Evolutionary conservation across 2,888 invertebrate genomes (phyloP), one percentile per base, ranked within the genome.

Genomic region (Chalcosyrphus nemorum): DNA sequence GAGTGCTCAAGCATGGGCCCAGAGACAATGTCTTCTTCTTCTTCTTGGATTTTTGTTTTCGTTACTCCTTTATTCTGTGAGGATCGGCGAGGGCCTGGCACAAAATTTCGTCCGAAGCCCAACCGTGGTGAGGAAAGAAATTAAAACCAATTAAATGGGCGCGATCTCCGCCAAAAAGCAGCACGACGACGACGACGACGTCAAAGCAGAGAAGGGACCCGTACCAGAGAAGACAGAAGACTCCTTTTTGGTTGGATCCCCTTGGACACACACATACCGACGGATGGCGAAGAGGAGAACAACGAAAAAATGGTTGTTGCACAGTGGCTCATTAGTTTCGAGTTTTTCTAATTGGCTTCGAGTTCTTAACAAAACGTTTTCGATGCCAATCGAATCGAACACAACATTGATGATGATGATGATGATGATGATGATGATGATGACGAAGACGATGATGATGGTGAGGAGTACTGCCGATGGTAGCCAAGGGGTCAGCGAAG

Each of bases 121-220:
- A 54, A 56, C 82, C 86, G 65, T 86, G 86, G 81, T 84, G 86
- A 81, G 86, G 80, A 87, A 87, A 87, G 87, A 88, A 88, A 88
- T 88, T 88, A 88, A 88, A 88, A 87, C 88, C 88, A 88, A 88
- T 88, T 88, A 88, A 88, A 88, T 87, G 87, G 87, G 88, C 87
- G 88, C 87, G 87, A 87, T 87, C 87, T 86, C 78, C 52, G 81
- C 77, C 76, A 81, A 86, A 81, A 71, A 81, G 68, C 72, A 63
- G 68, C 71, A 76, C 65, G 59, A 80, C 63, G 24, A 70, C 19
- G 45, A 29, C 35, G 56, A 74, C 29, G 65, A 47, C 50, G 38
- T n/a, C 19, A 32, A 47, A 57, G 54, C 54, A 29, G 47, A 75
- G 66, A 75, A 72, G 65, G 68, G 71, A 70, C 63, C 54, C 4